Base-by-base conservation (phyloP, 2,888 invertebrate species). In the Siphlonurus alternatus region DNA sequence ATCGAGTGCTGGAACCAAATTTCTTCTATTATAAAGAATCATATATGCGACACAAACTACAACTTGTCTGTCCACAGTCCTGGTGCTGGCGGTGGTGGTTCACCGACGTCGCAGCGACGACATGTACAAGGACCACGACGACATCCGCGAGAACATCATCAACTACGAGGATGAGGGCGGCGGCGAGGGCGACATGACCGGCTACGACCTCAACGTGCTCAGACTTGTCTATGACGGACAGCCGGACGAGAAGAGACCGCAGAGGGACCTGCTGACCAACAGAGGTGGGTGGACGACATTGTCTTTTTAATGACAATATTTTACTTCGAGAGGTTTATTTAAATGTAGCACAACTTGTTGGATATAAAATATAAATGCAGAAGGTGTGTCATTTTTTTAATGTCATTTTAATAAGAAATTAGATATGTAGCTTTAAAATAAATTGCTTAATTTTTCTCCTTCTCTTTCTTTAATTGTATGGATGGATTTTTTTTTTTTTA, bases 131-230 rank as follows among this genome's bases (percentile, higher is more conserved):
- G 93, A 96, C 71, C 86, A 94, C 69, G 96, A 98, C 72, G 96
- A 98, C 73, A 94, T 96, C 38, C 81, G 97, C 66, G 98, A 98
- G 75, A 99, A 94, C 71, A 95, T 99, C 67, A 93, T 98, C 70
- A 93, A 93, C 70, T 98, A 99, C 73, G 93, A 95, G 73, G 97
- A 98, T 72, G 98, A 99, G 76, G 98, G 98, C 19, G 97, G 97
- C 73, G 98, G 98, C 73, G 94, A 99, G 75, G 93, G 93, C 0
- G 98, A 99, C 74, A 81, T 81, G 73, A 92, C 95, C 1, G 89
- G 89, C 1, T 95, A 91, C 76, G 93, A 95, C 74, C 81, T 95
- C 65, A 88, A 87, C 67, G 89, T 92, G 2, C 80, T 95, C 22
- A 74, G 85, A 64, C 79, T 82, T 69, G 82, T 83, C 78, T 84